These are phyloP conservation scores for Electrophaes corylata DNA, from an alignment of 2,888 invertebrate species.

Conservation along the genomic window DNA sequence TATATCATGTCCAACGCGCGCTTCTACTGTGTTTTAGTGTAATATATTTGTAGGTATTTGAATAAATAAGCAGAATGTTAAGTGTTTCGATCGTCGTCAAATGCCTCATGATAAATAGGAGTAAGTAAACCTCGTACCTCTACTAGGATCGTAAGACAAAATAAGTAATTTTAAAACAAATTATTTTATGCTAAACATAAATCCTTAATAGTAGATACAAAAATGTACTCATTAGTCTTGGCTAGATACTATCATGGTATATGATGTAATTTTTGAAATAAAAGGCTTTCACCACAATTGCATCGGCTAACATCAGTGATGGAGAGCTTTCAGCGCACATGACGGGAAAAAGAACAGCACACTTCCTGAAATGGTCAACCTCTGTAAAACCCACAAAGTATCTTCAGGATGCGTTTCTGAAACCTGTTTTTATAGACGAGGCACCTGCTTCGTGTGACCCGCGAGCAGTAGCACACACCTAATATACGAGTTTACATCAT, in stretches of 20 bases:
- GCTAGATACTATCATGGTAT: slow-evolving; percentile 9
- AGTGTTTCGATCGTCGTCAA: slow-evolving; percentile 8
- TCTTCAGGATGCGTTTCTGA: neutral
- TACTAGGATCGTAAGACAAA: slow-evolving; percentile 5
- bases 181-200: too few species aligned
- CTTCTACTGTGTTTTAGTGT: neutral
- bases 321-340: neutral
- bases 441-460: neutral
- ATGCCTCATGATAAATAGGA: slow-evolving; percentile 8
- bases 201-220: too few species aligned
- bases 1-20: neutral
- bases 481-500: neutral
- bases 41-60: too few species aligned
- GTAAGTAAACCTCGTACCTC: slow-evolving; percentile 18
- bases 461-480: neutral
- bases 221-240: slow-evolving; percentile 2
- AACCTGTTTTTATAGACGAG: neutral
- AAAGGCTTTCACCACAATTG: slow-evolving; percentile 17
- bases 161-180: slow-evolving; percentile 1
- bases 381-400: neutral
- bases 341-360: neutral
- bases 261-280: slow-evolving; percentile 14
- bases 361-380: neutral
- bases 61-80: neutral
- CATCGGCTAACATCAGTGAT: neutral